Evolutionary conservation across 2,113 vertebrate genomes (phyloP).

Genomic region (Crotalus horridus): DNA sequence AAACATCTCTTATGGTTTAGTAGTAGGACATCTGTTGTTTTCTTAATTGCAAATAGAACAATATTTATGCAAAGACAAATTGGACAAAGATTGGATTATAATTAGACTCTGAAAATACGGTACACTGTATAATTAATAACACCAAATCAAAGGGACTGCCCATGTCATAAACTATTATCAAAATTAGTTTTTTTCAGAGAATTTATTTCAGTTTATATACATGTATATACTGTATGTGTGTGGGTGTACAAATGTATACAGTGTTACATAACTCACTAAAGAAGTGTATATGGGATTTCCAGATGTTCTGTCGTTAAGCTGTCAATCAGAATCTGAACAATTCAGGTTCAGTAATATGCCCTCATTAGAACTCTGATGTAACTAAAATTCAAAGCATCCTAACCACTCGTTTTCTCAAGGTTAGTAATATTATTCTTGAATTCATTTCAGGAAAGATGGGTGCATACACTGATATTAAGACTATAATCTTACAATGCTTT

Average conservation of each 20-base stretch:
- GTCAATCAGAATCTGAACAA: not conserved
- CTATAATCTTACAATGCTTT: not conserved
- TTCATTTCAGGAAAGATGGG: not conserved
- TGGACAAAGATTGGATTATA: not conserved
- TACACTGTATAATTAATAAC: not conserved
- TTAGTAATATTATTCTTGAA: not conserved
- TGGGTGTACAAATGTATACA: not conserved
- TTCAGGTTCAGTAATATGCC: not conserved
- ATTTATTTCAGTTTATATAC: not conserved
- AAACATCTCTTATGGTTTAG: not conserved
- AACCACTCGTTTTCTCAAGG: not conserved
- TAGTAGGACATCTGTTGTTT: not conserved
- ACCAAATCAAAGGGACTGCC: not conserved
- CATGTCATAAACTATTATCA: not conserved
- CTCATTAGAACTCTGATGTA: not conserved
- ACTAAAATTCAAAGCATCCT: not conserved
- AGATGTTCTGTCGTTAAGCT: not conserved
- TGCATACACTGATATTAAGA: not conserved
- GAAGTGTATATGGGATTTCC: not conserved
- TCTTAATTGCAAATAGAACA: not conserved
- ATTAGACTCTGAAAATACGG: not conserved
- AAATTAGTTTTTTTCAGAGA: not conserved
- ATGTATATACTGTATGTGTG: not conserved
- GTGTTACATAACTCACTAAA: not conserved
- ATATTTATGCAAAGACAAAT: not conserved